Evolutionary conservation across 1,140 invertebrate species (phyloP).

Genomic region (Drosophila pallidifrons): DNA sequence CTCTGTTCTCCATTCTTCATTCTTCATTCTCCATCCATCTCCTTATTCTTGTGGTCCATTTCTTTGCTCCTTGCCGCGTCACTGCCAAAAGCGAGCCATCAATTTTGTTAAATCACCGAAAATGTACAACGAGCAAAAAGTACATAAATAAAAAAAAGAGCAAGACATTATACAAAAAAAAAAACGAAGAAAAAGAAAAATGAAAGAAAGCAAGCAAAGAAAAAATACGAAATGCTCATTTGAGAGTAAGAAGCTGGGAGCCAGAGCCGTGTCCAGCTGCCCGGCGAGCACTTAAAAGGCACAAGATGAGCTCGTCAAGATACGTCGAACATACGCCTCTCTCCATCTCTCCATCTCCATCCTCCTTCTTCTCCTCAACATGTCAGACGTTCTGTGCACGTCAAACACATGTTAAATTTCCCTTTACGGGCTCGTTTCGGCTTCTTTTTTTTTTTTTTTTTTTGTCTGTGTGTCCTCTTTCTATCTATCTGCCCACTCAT

Average conservation of each 20-base stretch:
- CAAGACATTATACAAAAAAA: not conserved
- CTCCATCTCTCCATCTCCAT: constrained; percentile 1
- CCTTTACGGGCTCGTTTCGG: constrained; percentile 33
- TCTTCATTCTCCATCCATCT: not conserved
- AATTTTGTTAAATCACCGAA: constrained; percentile 78
- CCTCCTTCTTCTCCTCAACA: no score
- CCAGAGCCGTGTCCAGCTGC: constrained; percentile 15
- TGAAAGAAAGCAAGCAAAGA: constrained; percentile 22
- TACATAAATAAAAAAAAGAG: constrained; percentile 41
- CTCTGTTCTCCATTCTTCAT: not conserved
- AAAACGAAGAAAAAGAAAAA: not conserved
- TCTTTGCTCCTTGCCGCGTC: constrained; percentile 10
- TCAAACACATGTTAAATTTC: constrained; percentile 74
- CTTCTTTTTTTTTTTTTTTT: constrained; percentile 1
- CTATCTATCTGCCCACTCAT: constrained; percentile 9
- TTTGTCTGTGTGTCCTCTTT: constrained; percentile 3
- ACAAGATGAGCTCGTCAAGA: constrained; percentile 77
- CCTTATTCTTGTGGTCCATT: not conserved
- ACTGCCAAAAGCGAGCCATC: constrained; percentile 66
- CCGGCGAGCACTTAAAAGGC: constrained; percentile 71
- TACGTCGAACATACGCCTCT: constrained; percentile 37
- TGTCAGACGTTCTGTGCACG: not conserved
- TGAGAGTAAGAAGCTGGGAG: constrained; percentile 2
- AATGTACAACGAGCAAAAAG: constrained; percentile 47
- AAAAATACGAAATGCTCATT: constrained; percentile 27